These are phyloP conservation scores for Antheraea mylitta DNA, from an alignment of 1,140 invertebrate genomes.

Conservation along the genomic window DNA sequence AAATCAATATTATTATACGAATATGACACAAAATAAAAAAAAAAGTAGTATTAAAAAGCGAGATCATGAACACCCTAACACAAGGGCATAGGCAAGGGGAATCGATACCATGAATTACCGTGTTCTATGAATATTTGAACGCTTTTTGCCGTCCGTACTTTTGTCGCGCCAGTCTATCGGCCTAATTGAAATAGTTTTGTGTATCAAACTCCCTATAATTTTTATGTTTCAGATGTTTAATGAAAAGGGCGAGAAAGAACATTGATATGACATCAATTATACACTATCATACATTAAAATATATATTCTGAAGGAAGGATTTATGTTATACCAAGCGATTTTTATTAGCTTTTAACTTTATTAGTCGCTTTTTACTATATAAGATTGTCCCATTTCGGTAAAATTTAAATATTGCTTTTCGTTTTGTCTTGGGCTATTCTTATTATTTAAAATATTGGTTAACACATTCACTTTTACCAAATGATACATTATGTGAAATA, in stretches of 20 bases:
- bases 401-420: no score
- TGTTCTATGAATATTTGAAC: constrained; percentile 68
- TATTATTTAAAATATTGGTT: no score
- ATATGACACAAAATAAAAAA: background rate
- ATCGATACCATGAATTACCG: constrained; percentile 49
- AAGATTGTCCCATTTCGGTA: no score
- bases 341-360: no score
- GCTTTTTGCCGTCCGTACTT: constrained; percentile 50
- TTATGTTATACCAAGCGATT: no score
- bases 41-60: background rate
- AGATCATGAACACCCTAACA: constrained; percentile 2
- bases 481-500: no score
- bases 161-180: constrained; percentile 41
- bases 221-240: constrained; percentile 3
- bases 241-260: background rate
- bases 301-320: no score
- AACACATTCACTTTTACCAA: no score
- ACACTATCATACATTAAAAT: background rate
- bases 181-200: constrained; percentile 70
- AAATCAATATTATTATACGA: no score
- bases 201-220: constrained; percentile 21
- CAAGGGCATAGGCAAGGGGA: constrained; percentile 23
- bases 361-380: no score
- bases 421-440: no score
- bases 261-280: background rate